Base-by-base conservation (phyloP, 2,797 vertebrate species). In the Acanthurus tractus region DNA sequence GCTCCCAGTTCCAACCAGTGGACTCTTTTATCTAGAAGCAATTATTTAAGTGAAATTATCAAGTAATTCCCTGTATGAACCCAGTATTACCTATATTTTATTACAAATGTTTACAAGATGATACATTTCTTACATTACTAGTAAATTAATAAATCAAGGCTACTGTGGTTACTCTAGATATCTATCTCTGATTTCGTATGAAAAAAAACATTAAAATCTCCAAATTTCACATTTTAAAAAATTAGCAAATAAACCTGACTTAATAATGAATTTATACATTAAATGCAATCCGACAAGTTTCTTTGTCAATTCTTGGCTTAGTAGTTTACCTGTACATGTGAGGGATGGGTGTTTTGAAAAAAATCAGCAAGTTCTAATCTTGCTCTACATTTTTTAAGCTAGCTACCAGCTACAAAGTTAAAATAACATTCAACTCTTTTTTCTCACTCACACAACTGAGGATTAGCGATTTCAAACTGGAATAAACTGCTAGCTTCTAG, bases 401-500 rank as follows among this genome's bases (percentile, higher is more conserved):
- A 34, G 55, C n/a, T 1, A 14, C 9, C 1, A 17, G 6, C 23
- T 34, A 36, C 8, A 63, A 45, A 7, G 45, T 15, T 4, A 40
- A 13, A 81, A 48, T 22, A 18, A 12, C 6, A 68, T 58, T 38
- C 8, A 55, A 61, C 73, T 3, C 58, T 64, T 45, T 45, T 45
- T 7, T 23, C 20, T 29, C 4, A 29, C 8, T 18, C 50, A 70
- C 4, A 48, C 40, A 15, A 42, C 20, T 63, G 18, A 46, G 1
- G 8, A 12, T 44, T 12, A 12, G 48, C 29, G 56, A 73, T 25
- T 53, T n/a, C 18, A 48, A 58, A 64, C 17, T 42, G 22, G 36
- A 63, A 25, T 42, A 20, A 57, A 57, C 4, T 15, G n/a, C 6
- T 56, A 44, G 56, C 61, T 65, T 63, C 40, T 58, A 29, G 29